phyloP scores from a whole-genome alignment of 2,888 invertebrate species.

The Lepidonotus clava region DNA sequence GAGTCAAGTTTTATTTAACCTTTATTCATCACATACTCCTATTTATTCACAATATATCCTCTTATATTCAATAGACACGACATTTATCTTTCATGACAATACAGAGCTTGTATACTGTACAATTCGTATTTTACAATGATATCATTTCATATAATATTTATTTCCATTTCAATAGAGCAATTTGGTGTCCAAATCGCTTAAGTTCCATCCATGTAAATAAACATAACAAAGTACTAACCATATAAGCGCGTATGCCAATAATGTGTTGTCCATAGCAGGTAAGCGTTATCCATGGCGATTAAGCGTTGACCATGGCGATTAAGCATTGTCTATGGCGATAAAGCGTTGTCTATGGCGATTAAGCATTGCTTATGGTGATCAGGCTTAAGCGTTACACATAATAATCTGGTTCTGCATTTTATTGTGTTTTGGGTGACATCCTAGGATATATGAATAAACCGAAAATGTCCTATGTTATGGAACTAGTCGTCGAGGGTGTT shows the following conservation, averaged over 20 bases:
- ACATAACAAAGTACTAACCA: neutral
- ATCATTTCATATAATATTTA: neutral
- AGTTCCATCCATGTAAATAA: neutral
- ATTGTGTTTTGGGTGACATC: too few relatives aligned
- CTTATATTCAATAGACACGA: conserved; percentile 6
- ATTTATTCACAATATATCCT: conserved; percentile 13
- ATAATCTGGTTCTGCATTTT: too few relatives aligned
- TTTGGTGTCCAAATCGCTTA: neutral
- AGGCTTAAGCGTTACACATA: too few relatives aligned
- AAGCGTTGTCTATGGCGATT: neutral
- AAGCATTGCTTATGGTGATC: neutral
- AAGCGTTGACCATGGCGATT: neutral
- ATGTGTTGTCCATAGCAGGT: neutral
- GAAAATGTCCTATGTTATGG: too few relatives aligned
- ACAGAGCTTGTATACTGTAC: conserved; percentile 9
- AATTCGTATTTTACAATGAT: neutral
- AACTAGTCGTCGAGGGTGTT: too few relatives aligned
- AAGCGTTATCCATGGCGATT: neutral
- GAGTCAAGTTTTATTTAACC: conserved; percentile 41
- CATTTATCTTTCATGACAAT: conserved; percentile 20
- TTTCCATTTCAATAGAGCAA: neutral
- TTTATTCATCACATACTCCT: conserved; percentile 34
- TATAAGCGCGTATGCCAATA: neutral
- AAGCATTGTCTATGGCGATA: neutral
- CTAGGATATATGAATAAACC: too few relatives aligned